Evolutionary conservation across 2,113 vertebrate genomes (phyloP), one percentile per base, ranked within the genome.

Genomic region (Ictalurus furcatus): DNA sequence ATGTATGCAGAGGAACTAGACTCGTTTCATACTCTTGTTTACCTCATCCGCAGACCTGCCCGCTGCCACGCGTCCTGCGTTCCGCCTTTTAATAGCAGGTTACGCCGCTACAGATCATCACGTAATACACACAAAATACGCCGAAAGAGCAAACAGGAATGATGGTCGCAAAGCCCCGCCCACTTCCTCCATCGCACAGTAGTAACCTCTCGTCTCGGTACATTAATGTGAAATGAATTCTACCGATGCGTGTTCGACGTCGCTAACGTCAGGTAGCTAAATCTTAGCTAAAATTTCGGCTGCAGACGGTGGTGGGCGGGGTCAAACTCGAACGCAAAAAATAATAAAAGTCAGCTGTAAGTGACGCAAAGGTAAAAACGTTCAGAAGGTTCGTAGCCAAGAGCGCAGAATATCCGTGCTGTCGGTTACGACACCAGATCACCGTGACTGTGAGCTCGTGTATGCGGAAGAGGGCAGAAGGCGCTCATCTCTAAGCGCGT

Each of bases 1-100:
- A 30, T n/a, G 63, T n/a, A 65, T 65, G 63, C 63, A 21, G n/a
- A 65, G 40, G 54, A 19, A 28, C 52, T 52, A 59, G 1, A 44
- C 23, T 21, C 44, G 6, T 54, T 67, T 81, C 30, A n/a, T 9
- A 23, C 63, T 81, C 28, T 63, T 82, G 78, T 83, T 73, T 90
- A 89, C 89, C 52, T 87, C 61, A 8, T 12, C 74, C 58, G 93
- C 91, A 84, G 34, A 84, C 81, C 81, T 84, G 81, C 81, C 58
- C 63, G 34, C 81, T 4, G 5, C 2, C 17, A 11, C 6, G 6
- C 28, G 4, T n/a, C 54, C 52, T 28, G 7, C 4, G 19, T 30
- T 6, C 23, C 3, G 13, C 4, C 16, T 56, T 30, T 16, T 80
- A 3, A 16, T 13, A 0, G 17, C 25, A 0, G 28, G 19, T 56